Evolutionary conservation across 2,888 invertebrate species (phyloP).

Genomic region (Drosophila borborema): DNA sequence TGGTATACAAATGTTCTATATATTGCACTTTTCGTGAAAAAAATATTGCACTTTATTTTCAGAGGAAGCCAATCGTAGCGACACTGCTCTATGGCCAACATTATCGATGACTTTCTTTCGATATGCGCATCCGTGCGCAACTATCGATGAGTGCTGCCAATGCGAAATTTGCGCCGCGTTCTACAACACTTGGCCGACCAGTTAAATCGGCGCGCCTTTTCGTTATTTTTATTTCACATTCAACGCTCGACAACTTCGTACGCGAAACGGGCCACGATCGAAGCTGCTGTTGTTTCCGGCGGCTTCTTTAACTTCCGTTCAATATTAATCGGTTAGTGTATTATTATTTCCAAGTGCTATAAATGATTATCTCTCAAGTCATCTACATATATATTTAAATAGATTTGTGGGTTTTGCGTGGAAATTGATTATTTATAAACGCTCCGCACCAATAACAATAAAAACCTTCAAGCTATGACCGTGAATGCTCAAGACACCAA

Average conservation of each 20-base stretch:
- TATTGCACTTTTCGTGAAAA: slow-evolving; percentile 28
- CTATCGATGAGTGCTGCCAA: slow-evolving; percentile 26
- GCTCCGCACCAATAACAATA: slow-evolving; percentile 32
- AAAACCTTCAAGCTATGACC: slow-evolving; percentile 66
- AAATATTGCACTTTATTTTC: slow-evolving; percentile 26
- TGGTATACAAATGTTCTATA: neutral
- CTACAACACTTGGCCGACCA: slow-evolving; percentile 30
- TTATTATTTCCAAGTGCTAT: slow-evolving; percentile 1
- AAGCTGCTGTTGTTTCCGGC: slow-evolving; percentile 10
- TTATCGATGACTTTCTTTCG: slow-evolving; percentile 31
- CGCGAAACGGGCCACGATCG: slow-evolving; percentile 33
- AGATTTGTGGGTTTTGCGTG: neutral
- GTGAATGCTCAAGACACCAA: slow-evolving; percentile 58
- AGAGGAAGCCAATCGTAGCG: slow-evolving; percentile 9
- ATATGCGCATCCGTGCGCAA: slow-evolving; percentile 1
- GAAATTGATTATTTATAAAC: neutral
- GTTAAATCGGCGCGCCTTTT: slow-evolving; percentile 51
- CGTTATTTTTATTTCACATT: slow-evolving; percentile 36
- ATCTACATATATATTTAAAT: neutral
- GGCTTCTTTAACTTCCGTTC: slow-evolving; percentile 27
- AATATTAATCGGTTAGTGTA: slow-evolving; percentile 60
- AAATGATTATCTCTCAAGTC: neutral
- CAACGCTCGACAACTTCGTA: slow-evolving; percentile 42
- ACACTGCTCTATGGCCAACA: neutral
- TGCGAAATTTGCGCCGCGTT: neutral